Evolutionary conservation across 2,888 invertebrate species (phyloP).

Genomic region (Cerastoderma edule): DNA sequence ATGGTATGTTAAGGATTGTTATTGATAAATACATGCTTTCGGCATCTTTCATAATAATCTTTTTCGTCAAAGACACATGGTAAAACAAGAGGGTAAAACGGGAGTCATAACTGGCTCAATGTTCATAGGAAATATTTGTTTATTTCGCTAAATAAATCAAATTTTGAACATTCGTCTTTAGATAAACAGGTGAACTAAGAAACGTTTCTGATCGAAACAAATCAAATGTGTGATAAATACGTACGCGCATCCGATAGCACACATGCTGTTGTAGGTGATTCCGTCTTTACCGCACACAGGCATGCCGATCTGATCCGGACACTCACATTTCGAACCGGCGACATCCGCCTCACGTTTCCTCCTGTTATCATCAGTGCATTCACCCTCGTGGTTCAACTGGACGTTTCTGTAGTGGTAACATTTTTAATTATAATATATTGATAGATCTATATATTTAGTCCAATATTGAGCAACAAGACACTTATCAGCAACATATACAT

Average conservation of each 20-base stretch:
- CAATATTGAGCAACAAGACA: not conserved
- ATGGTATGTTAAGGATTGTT: too few species aligned
- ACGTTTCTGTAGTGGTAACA: not conserved
- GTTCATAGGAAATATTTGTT: not conserved
- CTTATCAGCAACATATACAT: not conserved
- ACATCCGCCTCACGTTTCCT: not conserved
- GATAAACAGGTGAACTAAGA: not conserved
- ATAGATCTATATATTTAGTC: not conserved
- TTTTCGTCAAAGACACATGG: not conserved
- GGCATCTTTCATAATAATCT: too few species aligned
- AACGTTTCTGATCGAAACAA: not conserved
- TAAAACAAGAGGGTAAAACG: not conserved
- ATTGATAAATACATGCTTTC: too few species aligned
- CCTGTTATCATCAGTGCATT: not conserved
- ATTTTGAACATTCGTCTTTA: not conserved
- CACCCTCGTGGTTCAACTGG: not conserved
- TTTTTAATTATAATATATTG: not conserved
- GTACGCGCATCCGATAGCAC: slow-evolving; percentile 14
- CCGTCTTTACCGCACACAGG: slow-evolving; percentile 17
- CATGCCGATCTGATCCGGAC: slow-evolving; percentile 12
- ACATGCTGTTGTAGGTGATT: slow-evolving; percentile 15
- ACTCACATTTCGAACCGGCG: slow-evolving; percentile 9
- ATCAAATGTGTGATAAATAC: not conserved
- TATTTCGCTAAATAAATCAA: not conserved
- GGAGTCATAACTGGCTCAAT: not conserved